Evolutionary conservation across 1,140 invertebrate genomes (phyloP), one percentile per base, ranked within the genome.

Genomic region (Semibalanus balanoides): DNA sequence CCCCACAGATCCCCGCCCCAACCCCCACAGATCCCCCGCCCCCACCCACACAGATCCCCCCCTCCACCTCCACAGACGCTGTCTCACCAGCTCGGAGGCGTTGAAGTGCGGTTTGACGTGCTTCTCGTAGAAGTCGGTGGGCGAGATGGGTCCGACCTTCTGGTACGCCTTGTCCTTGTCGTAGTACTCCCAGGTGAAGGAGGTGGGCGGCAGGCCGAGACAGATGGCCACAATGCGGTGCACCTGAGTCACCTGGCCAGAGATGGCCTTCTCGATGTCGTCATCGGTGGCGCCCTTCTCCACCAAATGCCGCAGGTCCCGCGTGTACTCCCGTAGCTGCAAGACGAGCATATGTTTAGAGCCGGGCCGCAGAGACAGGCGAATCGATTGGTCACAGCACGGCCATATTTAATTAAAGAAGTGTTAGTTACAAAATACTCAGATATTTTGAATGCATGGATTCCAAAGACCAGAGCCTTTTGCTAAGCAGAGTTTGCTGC

Each of bases 171-270:
- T 96, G 17, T 89, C 88, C 81, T 95, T 95, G 81, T 93, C 92
- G 83, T 94, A 94, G 83, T 92, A 96, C 79, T 93, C 92, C 89
- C 91, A 96, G 0, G 88, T 91, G 81, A 96, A 91, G 35, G 87
- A 90, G 78, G 91, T 87, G n/a, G 89, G 87, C 3, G 94, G 93
- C 51, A 92, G 89, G 74, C 92, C 92, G n/a, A 91, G 79, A 79
- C 92, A 94, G 73, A 95, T 94, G 30, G 88, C 89, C 71, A 95
- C 88, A 78, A 96, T 90, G 78, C 91, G 87, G 82, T 90, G 94
- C n/a, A 96, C 88, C 77, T 90, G 86, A 7, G 84, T 84, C 87
- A 94, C 83, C 77, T 80, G 79, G 25, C 73, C 69, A 0, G 35
- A 5, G 27, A 79, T 71, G 0, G 76, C 77, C 27, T 74, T 73